These are phyloP conservation scores for Hydropsyche tenuis DNA, from an alignment of 1,140 invertebrate genomes.

Conservation along the genomic window DNA sequence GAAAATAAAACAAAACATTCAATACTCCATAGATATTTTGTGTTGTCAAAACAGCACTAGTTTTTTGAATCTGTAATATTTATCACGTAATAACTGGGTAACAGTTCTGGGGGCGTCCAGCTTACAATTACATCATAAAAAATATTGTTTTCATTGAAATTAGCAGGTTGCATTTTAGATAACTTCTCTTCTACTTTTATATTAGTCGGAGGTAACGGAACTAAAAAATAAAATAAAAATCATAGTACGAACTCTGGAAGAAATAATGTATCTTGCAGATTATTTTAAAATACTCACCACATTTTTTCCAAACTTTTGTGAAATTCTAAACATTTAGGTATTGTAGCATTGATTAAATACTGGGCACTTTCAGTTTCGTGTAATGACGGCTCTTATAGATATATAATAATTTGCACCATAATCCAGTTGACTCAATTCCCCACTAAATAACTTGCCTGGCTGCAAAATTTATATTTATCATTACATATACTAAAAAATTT, in stretches of 20 bases:
- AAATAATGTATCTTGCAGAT: constrained; percentile 8
- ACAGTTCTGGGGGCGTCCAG: constrained; percentile 54
- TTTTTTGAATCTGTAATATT: not conserved
- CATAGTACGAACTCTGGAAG: not conserved
- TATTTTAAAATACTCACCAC: constrained; percentile 54
- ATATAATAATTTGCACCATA: constrained; percentile 52
- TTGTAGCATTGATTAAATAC: constrained; percentile 49
- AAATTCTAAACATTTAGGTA: constrained; percentile 54
- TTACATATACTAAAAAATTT: too few species aligned
- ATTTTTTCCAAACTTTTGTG: constrained; percentile 53
- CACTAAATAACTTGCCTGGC: constrained; percentile 33
- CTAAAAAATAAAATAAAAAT: constrained; percentile 48
- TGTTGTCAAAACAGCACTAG: not conserved
- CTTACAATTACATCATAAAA: constrained; percentile 52
- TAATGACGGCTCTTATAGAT: too few species aligned
- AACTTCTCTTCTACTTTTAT: constrained; percentile 49
- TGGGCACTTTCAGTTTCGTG: constrained; percentile 44
- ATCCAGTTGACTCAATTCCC: constrained; percentile 43
- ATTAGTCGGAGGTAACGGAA: constrained; percentile 52
- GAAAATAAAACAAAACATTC: too few species aligned
- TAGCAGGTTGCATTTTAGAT: constrained; percentile 17
- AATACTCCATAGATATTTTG: too few species aligned
- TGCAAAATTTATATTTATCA: constrained; percentile 40
- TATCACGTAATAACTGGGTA: constrained; percentile 52
- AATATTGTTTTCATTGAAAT: constrained; percentile 3